Conservation (phyloP, 2,113 vertebrate species). For the Mormoops blainvillei region DNA sequence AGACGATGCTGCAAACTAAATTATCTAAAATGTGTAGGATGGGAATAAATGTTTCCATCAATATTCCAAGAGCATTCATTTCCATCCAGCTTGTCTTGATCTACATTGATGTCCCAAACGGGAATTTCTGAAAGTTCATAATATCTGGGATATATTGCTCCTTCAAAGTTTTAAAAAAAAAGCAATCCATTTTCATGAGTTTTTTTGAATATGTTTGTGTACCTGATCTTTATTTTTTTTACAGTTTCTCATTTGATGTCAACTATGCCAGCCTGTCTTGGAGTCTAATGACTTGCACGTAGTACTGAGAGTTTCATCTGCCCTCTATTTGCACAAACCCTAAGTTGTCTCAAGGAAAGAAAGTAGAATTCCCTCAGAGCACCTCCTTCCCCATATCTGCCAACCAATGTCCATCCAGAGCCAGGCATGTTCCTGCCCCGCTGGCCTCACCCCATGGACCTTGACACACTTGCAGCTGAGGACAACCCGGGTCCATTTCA, state of each 20-base stretch:
- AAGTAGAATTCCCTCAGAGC: slow-evolving; percentile 58
- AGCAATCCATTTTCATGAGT: neutral
- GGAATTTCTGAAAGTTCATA: neutral
- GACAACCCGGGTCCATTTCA: slow-evolving; percentile 66
- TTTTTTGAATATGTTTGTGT: slow-evolving; percentile 58
- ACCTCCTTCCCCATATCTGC: slow-evolving; percentile 49
- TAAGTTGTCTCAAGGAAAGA: slow-evolving; percentile 58
- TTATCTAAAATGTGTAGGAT: neutral
- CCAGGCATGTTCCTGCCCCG: slow-evolving; percentile 61
- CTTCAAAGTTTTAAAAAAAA: neutral
- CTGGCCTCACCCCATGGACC: slow-evolving; percentile 66
- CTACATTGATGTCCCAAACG: neutral
- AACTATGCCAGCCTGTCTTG: slow-evolving; percentile 56
- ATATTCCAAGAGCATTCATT: neutral
- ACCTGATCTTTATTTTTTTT: slow-evolving; percentile 54
- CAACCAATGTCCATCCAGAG: slow-evolving; percentile 56
- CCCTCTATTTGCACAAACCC: slow-evolving; percentile 27
- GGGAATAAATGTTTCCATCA: neutral
- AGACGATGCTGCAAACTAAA: neutral
- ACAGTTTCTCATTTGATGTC: neutral
- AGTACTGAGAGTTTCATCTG: slow-evolving; percentile 50
- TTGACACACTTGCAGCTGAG: slow-evolving; percentile 63
- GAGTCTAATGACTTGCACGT: slow-evolving; percentile 36
- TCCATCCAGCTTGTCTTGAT: neutral
- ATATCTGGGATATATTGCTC: neutral